These are phyloP conservation scores for Chrysodeixis includens DNA, from an alignment of 2,888 invertebrate genomes.

Conservation along the genomic window DNA sequence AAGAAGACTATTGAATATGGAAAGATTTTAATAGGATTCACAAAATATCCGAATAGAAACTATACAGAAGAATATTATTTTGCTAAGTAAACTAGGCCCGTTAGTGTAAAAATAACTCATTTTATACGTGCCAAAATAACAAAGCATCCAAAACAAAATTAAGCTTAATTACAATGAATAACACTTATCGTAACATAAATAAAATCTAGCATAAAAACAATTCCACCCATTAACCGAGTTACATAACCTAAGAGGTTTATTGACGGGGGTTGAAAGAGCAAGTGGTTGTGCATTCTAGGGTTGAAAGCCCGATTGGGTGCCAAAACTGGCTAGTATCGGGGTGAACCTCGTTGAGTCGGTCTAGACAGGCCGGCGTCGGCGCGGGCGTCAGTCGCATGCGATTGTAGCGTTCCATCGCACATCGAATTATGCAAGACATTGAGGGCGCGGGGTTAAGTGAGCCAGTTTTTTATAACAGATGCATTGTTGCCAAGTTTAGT, in stretches of 20 bases:
- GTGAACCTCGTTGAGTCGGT: constrained; percentile 18
- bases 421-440: constrained; percentile 19
- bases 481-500: neutral
- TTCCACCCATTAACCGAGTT: neutral
- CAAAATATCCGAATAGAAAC: no score
- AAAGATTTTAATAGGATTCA: no score
- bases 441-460: neutral
- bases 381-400: constrained; percentile 30
- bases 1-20: no score
- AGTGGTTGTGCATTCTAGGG: constrained; percentile 33
- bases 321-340: constrained; percentile 34
- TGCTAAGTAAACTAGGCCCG: no score
- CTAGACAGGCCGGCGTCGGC: constrained; percentile 45
- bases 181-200: neutral
- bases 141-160: neutral
- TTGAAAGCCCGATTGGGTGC: constrained; percentile 38
- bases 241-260: constrained; percentile 10
- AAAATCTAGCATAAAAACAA: constrained; percentile 12
- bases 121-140: no score
- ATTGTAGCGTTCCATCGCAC: constrained; percentile 13
- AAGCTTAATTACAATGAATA: neutral
- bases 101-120: no score
- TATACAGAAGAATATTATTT: no score
- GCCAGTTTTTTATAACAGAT: neutral
- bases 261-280: constrained; percentile 13